Conservation (phyloP, 2,797 vertebrate genomes). For the Pangasius krempfi region DNA sequence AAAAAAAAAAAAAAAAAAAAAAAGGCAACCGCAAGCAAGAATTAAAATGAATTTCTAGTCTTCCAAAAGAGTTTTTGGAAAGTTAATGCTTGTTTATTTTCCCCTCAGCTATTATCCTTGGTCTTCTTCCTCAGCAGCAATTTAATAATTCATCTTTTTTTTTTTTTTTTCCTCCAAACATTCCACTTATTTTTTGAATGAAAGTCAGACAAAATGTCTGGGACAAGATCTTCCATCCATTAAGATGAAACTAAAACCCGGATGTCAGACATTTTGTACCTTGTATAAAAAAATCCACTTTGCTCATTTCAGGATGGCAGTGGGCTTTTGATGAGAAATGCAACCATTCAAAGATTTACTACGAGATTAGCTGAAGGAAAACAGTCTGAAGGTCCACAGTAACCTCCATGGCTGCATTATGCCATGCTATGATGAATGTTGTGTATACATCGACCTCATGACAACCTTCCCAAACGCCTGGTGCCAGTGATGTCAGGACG, state of each 20-base stretch:
- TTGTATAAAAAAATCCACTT: neutral
- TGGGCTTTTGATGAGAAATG: neutral
- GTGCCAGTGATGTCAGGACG: slow-evolving; percentile 48
- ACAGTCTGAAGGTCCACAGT: slow-evolving; percentile 25
- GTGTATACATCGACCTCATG: slow-evolving; percentile 51
- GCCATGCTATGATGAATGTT: slow-evolving; percentile 50
- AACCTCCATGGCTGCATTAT: slow-evolving; percentile 53
- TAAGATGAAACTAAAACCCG: slow-evolving; percentile 1
- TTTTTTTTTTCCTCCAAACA: slow-evolving; percentile 56
- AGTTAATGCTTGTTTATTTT: neutral
- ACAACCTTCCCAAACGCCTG: slow-evolving; percentile 47
- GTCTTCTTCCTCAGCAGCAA: neutral
- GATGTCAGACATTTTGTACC: slow-evolving; percentile 25
- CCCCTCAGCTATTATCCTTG: neutral
- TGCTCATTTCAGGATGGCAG: neutral
- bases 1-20: slow-evolving; percentile 29
- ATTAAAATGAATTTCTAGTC: neutral
- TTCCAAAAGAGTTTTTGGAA: neutral
- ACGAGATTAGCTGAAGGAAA: slow-evolving; percentile 30
- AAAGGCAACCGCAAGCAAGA: neutral
- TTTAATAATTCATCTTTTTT: slow-evolving; percentile 76
- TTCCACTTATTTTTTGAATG: slow-evolving; percentile 43
- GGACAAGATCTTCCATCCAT: slow-evolving; percentile 15
- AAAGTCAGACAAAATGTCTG: neutral
- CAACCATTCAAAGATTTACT: slow-evolving; percentile 16